These are phyloP conservation scores for Ischnus inquisitorius DNA, from an alignment of 2,888 invertebrate genomes.

Conservation along the genomic window DNA sequence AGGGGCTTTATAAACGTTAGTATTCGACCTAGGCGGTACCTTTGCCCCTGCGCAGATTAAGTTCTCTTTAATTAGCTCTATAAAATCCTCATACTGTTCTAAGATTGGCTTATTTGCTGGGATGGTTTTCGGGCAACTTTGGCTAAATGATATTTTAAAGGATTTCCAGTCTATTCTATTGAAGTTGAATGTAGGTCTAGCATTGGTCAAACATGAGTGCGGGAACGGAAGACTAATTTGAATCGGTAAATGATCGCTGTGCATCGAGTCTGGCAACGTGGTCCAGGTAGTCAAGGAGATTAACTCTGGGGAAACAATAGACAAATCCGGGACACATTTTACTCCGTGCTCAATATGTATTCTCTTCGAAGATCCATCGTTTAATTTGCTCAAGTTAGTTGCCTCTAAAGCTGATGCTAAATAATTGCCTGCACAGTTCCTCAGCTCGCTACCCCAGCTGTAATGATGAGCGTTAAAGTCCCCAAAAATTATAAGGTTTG, in stretches of 20 bases:
- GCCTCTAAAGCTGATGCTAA: background rate
- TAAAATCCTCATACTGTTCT: background rate
- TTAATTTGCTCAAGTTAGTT: background rate
- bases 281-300: background rate
- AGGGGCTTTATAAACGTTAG: background rate
- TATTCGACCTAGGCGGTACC: background rate
- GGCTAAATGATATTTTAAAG: background rate
- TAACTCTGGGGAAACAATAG: conserved; percentile 1
- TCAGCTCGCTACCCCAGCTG: background rate
- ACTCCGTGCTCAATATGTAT: background rate
- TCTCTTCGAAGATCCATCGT: conserved; percentile 23
- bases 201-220: background rate
- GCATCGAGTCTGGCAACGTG: background rate
- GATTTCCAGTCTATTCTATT: background rate
- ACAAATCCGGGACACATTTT: conserved; percentile 3
- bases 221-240: background rate
- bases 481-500: background rate
- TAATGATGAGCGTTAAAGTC: conserved; percentile 11
- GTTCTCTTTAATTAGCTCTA: background rate
- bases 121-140: background rate
- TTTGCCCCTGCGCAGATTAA: background rate
- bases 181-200: conserved; percentile 2
- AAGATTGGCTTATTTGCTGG: background rate
- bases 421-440: background rate
- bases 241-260: conserved; percentile 14